Evolutionary conservation across 2,888 invertebrate genomes (phyloP).

Genomic region (Caenorhabditis macrosperma): DNA sequence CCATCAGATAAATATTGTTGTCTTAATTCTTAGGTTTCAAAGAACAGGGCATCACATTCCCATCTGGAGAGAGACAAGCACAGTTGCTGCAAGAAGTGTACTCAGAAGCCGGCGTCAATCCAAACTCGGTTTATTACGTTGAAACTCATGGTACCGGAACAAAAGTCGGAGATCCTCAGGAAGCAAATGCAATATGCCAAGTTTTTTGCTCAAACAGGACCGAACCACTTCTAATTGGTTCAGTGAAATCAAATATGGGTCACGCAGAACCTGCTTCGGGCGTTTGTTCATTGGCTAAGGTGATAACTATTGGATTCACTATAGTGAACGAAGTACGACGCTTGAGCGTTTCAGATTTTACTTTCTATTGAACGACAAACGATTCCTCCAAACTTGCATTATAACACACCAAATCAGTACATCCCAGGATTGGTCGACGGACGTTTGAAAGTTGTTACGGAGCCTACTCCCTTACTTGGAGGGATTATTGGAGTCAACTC

Average conservation of each 20-base stretch:
- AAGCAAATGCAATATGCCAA: conserved; percentile 94
- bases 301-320: background rate
- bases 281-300: conserved; percentile 79
- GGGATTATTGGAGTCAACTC: conserved; percentile 95
- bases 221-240: conserved; percentile 91
- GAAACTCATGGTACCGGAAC: conserved; percentile 99
- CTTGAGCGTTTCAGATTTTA: conserved; percentile 83
- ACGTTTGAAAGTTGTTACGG: conserved; percentile 89
- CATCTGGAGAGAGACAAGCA: conserved; percentile 85
- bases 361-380: conserved; percentile 93
- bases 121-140: conserved; percentile 90
- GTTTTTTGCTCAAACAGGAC: conserved; percentile 89
- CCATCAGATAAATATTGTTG: background rate
- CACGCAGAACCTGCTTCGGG: conserved; percentile 90
- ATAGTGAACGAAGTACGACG: too few species aligned
- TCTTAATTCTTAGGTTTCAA: conserved; percentile 70
- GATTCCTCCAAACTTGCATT: conserved; percentile 94
- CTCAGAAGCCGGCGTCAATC: conserved; percentile 84
- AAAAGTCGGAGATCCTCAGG: conserved; percentile 98
- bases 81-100: conserved; percentile 87
- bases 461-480: conserved; percentile 90
- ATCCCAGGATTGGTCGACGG: conserved; percentile 94
- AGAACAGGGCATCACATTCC: conserved; percentile 82
- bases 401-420: conserved; percentile 89
- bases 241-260: conserved; percentile 98